Evolutionary conservation across 2,888 invertebrate species (phyloP).

Genomic region (Drosophila borealis): DNA sequence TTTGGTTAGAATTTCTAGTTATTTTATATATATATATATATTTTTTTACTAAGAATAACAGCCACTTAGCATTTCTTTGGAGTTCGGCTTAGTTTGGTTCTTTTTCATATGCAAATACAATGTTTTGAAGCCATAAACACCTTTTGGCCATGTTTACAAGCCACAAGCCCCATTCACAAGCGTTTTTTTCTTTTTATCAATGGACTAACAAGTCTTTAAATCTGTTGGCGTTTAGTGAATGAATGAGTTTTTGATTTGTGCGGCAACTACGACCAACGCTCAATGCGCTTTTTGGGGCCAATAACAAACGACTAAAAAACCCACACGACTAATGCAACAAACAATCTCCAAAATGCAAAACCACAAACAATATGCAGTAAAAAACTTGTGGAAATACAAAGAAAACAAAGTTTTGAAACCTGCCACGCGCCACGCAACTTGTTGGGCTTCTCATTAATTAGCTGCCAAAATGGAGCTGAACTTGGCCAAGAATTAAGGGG

Average conservation of each 20-base stretch:
- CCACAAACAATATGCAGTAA: conserved; percentile 18
- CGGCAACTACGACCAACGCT: conserved; percentile 57
- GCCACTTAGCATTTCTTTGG: conserved; percentile 18
- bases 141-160: conserved; percentile 41
- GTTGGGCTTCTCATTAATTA: conserved; percentile 60
- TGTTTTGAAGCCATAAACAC: conserved; percentile 46
- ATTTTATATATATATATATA: background rate
- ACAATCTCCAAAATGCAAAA: conserved; percentile 22
- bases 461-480: conserved; percentile 37
- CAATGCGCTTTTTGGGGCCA: conserved; percentile 54
- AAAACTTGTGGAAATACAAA: conserved; percentile 16
- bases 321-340: conserved; percentile 40
- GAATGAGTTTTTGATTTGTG: conserved; percentile 53
- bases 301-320: conserved; percentile 22
- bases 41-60: conserved; percentile 8
- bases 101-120: conserved; percentile 48
- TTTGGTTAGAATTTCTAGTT: conserved; percentile 7
- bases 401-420: conserved; percentile 12
- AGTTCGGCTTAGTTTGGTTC: background rate
- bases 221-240: conserved; percentile 40
- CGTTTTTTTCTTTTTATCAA: conserved; percentile 43
- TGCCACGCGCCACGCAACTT: conserved; percentile 65
- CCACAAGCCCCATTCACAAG: conserved; percentile 55
- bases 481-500: conserved; percentile 35
- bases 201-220: conserved; percentile 33